A percentile compares a stretch with the other conserved stretches of the same genome.
Evolutionary conservation across 2,888 invertebrate genomes (phyloP).

Genomic region (Orthonevra nobilis): DNA sequence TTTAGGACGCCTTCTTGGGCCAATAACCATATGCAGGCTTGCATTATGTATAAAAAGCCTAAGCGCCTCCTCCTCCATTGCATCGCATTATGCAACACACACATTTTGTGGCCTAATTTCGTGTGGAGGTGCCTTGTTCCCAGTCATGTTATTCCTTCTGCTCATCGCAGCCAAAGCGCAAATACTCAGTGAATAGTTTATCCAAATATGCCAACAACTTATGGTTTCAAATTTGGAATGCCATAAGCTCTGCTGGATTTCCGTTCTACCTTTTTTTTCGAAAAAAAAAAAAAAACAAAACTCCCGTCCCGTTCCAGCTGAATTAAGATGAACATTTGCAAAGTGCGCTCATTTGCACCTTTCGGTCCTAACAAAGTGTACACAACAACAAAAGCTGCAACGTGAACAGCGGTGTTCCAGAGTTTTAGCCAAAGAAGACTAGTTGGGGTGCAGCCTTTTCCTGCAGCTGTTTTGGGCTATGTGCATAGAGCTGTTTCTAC

Average conservation of each 20-base stretch:
- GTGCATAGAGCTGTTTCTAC: neutral
- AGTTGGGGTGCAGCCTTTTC: neutral
- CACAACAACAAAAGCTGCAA: slow-evolving; percentile 49
- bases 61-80: no score
- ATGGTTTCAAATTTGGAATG: neutral
- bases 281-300: no score
- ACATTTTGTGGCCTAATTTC: slow-evolving; percentile 9
- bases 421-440: neutral
- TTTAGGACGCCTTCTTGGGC: no score
- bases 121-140: neutral
- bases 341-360: slow-evolving; percentile 72
- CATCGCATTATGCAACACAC: no score
- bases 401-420: neutral
- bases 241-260: neutral
- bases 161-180: slow-evolving; percentile 10
- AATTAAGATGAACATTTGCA: slow-evolving; percentile 68
- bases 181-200: slow-evolving; percentile 2
- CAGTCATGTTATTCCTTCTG: neutral
- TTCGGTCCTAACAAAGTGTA: no score
- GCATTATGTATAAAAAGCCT: no score
- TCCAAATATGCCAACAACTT: slow-evolving; percentile 25
- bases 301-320: neutral
- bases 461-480: slow-evolving; percentile 26
- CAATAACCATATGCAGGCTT: no score
- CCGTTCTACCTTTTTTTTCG: no score